phyloP scores from a whole-genome alignment of 2,113 vertebrate genomes.

The mouse (Mus musculus) region GRCm39 chr7:93501501-93502000 shows the following conservation, averaged over 20 bases:
- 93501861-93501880: neutral
- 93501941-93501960: accelerated
- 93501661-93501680: neutral
- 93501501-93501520: too few relatives aligned
- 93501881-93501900: neutral
- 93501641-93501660: neutral
- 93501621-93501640: neutral
- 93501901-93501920: neutral
- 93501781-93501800: neutral
- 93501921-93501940: neutral
- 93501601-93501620: neutral
- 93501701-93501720: neutral
- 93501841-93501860: neutral
- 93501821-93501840: neutral
- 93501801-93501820: neutral
- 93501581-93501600: neutral
- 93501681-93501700: neutral
- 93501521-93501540: too few relatives aligned
- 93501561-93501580: neutral
- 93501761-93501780: neutral
- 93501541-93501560: neutral
- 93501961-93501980: neutral
- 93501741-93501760: neutral
- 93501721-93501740: neutral
- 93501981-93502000: slow-evolving; percentile 5